phyloP scores from a whole-genome alignment of 2,888 invertebrate species.

The Drosophila anomalipes region DNA sequence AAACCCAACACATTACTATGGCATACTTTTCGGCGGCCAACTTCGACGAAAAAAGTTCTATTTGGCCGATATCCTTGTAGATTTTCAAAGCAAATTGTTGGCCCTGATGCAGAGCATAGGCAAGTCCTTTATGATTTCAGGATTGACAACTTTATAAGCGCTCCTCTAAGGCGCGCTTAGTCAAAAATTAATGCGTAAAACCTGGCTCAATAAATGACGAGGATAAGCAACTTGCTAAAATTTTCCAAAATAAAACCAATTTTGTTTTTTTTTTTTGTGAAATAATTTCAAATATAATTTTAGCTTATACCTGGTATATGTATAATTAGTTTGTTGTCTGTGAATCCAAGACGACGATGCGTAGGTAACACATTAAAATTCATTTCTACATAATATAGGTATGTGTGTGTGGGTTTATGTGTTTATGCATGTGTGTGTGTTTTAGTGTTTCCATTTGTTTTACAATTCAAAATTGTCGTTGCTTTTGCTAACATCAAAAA shows the following conservation, averaged over 20 bases:
- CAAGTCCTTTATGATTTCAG: slow-evolving; percentile 91
- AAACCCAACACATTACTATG: neutral
- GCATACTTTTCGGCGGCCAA: neutral
- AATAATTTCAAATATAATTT: slow-evolving; percentile 76
- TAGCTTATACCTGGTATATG: slow-evolving; percentile 73
- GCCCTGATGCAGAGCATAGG: slow-evolving; percentile 98
- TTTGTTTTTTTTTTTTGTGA: slow-evolving; percentile 62
- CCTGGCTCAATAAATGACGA: neutral
- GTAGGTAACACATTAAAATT: slow-evolving; percentile 76
- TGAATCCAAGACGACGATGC: slow-evolving; percentile 67
- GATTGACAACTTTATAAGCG: slow-evolving; percentile 90
- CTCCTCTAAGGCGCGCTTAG: slow-evolving; percentile 85
- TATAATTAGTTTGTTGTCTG: slow-evolving; percentile 67
- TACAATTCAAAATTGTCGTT: slow-evolving; percentile 63
- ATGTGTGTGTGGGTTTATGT: slow-evolving; percentile 25
- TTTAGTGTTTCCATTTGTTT: slow-evolving; percentile 28
- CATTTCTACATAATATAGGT: slow-evolving; percentile 69
- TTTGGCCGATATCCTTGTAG: neutral
- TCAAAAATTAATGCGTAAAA: neutral
- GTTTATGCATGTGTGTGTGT: slow-evolving; percentile 16
- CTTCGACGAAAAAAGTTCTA: neutral
- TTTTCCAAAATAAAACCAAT: neutral
- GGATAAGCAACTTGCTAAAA: neutral
- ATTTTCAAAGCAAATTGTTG: slow-evolving; percentile 83
- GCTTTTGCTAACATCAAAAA: slow-evolving; percentile 54